Percentiles rank a stretch among this genome's conserved stretches.
Conservation (phyloP, 2,888 invertebrate genomes). For the Ichneumoninae sp. region DNA sequence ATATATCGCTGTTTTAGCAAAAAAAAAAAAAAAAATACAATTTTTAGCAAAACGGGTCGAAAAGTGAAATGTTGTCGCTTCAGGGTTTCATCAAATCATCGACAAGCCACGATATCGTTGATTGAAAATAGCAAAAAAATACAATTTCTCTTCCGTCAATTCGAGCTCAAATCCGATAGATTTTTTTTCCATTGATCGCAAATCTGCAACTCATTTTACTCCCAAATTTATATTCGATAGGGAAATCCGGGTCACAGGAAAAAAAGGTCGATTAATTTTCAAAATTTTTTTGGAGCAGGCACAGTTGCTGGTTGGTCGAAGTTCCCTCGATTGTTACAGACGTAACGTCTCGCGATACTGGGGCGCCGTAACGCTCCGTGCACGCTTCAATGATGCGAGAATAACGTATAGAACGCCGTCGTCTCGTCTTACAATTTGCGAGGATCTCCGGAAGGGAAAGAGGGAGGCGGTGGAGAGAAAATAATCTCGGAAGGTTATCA, state of each 20-base stretch:
- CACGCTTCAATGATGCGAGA: constrained; percentile 14
- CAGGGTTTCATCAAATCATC: no score
- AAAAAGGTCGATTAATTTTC: background rate
- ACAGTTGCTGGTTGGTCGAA: background rate
- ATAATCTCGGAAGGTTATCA: constrained; percentile 54
- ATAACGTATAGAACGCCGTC: constrained; percentile 17
- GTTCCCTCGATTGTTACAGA: background rate
- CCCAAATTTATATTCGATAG: background rate
- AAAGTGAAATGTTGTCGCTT: no score
- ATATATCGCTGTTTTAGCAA: no score
- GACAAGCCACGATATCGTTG: no score
- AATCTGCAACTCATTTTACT: background rate
- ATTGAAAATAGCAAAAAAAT: background rate
- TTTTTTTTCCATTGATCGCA: background rate
- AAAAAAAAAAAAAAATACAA: no score
- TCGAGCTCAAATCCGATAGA: background rate
- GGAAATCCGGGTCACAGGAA: background rate
- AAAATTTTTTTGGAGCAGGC: background rate
- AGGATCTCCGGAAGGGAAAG: background rate
- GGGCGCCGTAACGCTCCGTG: constrained; percentile 7
- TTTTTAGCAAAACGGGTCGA: no score
- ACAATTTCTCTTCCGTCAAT: no score
- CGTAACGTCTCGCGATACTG: background rate
- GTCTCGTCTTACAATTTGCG: constrained; percentile 22
- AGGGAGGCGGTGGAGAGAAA: background rate